Percentiles rank a stretch among this genome's conserved stretches.
Evolutionary conservation across 1,140 invertebrate genomes (phyloP).

Genomic region (Lutraria rhynchaena): DNA sequence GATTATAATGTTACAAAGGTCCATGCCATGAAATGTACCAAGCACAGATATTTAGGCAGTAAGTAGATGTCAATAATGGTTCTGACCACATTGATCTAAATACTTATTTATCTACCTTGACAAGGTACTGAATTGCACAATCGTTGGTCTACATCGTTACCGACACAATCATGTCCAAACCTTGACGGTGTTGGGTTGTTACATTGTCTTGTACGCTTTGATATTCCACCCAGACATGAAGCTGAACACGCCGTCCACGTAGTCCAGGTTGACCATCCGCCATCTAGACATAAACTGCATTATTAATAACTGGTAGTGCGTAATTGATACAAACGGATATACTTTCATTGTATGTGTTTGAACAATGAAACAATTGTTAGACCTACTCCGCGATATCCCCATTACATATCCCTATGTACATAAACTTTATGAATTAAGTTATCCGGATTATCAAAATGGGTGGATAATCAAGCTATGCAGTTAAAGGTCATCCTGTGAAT

Average conservation of each 20-base stretch:
- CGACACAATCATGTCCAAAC: constrained; percentile 16
- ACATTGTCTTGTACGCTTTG: not conserved
- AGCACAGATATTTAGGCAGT: too few relatives aligned
- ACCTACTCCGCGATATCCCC: not conserved
- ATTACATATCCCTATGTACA: not conserved
- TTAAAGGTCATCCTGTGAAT: not conserved
- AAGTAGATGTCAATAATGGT: too few relatives aligned
- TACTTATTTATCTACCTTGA: too few relatives aligned
- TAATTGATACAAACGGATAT: not conserved
- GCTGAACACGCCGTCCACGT: not conserved
- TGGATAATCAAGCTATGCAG: not conserved
- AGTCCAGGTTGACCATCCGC: not conserved
- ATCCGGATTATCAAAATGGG: not conserved
- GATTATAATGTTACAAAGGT: too few relatives aligned
- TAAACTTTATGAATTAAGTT: not conserved
- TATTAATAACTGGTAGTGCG: not conserved
- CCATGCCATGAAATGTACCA: too few relatives aligned
- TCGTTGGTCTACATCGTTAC: not conserved
- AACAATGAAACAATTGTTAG: too few relatives aligned
- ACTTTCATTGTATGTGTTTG: not conserved
- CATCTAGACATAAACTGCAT: not conserved
- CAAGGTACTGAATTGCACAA: not conserved
- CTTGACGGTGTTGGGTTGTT: not conserved
- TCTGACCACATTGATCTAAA: too few relatives aligned
- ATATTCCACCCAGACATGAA: not conserved